A percentile compares a stretch with the other conserved stretches of the same genome.
Conservation (phyloP, 2,888 invertebrate species). For the Timandra comae region DNA sequence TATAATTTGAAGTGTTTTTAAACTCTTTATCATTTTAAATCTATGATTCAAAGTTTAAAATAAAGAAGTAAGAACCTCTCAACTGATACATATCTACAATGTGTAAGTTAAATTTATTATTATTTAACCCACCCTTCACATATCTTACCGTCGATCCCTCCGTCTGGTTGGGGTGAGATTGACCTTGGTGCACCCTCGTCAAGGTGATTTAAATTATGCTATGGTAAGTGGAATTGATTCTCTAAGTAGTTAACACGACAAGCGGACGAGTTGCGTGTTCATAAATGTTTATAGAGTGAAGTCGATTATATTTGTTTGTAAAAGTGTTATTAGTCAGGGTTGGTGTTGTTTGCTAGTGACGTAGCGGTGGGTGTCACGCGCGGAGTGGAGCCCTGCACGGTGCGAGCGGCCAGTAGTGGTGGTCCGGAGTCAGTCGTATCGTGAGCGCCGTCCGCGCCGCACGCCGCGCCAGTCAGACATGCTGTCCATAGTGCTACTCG, state of each 20-base stretch:
- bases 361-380: constrained; percentile 43
- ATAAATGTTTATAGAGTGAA: constrained; percentile 20
- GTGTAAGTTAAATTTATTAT: too few species aligned
- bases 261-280: constrained; percentile 21
- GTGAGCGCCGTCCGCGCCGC: constrained; percentile 53
- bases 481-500: constrained; percentile 46
- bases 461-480: constrained; percentile 39
- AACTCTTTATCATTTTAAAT: too few species aligned
- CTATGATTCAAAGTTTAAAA: too few species aligned
- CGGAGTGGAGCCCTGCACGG: constrained; percentile 30
- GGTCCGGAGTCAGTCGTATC: constrained; percentile 51
- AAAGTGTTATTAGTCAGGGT: constrained; percentile 29
- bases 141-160: constrained; percentile 45
- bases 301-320: constrained; percentile 24
- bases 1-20: too few species aligned
- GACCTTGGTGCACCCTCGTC: constrained; percentile 49
- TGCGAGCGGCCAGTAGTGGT: constrained; percentile 27
- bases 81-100: too few species aligned
- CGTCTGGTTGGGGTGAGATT: constrained; percentile 57
- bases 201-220: constrained; percentile 14
- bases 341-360: constrained; percentile 38
- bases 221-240: constrained; percentile 12
- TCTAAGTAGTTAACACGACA: constrained; percentile 9
- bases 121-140: too few species aligned
- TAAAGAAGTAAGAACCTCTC: too few species aligned